phyloP scores from a whole-genome alignment of 2,113 vertebrate genomes.

The Caranx ignobilis region DNA sequence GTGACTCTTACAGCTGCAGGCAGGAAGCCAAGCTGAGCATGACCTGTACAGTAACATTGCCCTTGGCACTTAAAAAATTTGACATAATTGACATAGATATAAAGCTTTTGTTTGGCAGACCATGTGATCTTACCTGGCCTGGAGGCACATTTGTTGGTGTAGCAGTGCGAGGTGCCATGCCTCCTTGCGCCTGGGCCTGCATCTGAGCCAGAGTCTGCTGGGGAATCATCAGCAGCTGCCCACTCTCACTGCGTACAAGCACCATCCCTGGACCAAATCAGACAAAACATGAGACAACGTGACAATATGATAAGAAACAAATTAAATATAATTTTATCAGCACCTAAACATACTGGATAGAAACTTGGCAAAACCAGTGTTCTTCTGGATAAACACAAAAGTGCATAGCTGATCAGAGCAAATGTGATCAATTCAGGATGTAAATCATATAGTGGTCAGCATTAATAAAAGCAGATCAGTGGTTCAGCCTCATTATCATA shows the following conservation, averaged over 20 bases:
- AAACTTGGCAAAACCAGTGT: neutral
- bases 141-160: conserved; percentile 89
- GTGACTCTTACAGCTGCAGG: neutral
- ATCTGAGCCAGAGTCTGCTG: conserved; percentile 96
- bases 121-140: conserved; percentile 85
- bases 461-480: neutral
- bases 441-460: neutral
- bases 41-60: neutral
- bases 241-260: conserved; percentile 93
- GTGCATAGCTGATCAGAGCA: neutral
- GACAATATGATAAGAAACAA: neutral
- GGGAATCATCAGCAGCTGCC: conserved; percentile 95
- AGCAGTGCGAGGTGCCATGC: conserved; percentile 89
- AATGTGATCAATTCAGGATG: neutral
- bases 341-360: too few species aligned
- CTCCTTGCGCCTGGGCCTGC: conserved; percentile 91
- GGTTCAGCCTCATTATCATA: neutral
- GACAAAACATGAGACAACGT: conserved; percentile 5
- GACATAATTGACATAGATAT: neutral
- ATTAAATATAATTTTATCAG: neutral
- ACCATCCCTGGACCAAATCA: conserved; percentile 90
- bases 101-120: neutral
- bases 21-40: neutral
- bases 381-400: neutral
- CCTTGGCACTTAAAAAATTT: neutral